A percentile compares a stretch with the other conserved stretches of the same genome.
Evolutionary conservation across 30 jellyfish, hydroid and myxozoan species (phyloP).

Genomic region (Clytia hemisphaerica): DNA sequence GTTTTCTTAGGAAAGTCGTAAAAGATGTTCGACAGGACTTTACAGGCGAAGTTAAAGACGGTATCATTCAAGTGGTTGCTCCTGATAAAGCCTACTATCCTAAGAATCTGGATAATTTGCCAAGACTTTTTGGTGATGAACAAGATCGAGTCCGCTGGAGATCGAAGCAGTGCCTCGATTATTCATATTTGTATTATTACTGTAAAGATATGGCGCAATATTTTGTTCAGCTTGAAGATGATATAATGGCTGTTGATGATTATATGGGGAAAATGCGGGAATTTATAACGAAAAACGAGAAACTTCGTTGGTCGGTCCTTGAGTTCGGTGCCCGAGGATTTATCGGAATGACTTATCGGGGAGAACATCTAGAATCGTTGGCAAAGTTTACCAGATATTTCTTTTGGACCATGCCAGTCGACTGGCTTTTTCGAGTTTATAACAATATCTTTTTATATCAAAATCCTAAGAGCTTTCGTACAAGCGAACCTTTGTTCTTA

Average conservation of each 20-base stretch:
- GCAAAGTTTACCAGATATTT: conserved; percentile 60
- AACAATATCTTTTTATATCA: conserved; percentile 78
- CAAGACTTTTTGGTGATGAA: conserved; percentile 70
- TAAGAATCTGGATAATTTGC: conserved; percentile 35
- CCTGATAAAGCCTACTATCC: conserved; percentile 65
- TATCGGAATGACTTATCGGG: conserved; percentile 87
- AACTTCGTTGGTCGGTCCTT: conserved; percentile 63
- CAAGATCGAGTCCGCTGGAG: conserved; percentile 75
- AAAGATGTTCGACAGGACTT: conserved; percentile 13
- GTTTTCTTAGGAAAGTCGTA: conserved; percentile 34
- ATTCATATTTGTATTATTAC: conserved; percentile 63
- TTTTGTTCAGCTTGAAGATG: conserved; percentile 93
- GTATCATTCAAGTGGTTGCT: conserved; percentile 49
- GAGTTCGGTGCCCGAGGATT: conserved; percentile 97
- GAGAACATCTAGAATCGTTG: conserved; percentile 43
- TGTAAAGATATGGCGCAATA: conserved; percentile 59
- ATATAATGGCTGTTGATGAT: conserved; percentile 53
- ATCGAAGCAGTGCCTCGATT: conserved; percentile 87
- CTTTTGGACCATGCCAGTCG: conserved; percentile 96
- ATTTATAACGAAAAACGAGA: conserved; percentile 38
- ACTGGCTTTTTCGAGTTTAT: conserved; percentile 86
- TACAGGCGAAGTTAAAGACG: conserved; percentile 44
- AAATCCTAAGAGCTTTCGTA: conserved; percentile 45
- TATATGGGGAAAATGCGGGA: conserved; percentile 46
- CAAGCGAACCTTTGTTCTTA: conserved; percentile 67